Evolutionary conservation across 2,113 vertebrate genomes (phyloP), one percentile per base, ranked within the genome.

Genomic region (Callaeas wilsoni): DNA sequence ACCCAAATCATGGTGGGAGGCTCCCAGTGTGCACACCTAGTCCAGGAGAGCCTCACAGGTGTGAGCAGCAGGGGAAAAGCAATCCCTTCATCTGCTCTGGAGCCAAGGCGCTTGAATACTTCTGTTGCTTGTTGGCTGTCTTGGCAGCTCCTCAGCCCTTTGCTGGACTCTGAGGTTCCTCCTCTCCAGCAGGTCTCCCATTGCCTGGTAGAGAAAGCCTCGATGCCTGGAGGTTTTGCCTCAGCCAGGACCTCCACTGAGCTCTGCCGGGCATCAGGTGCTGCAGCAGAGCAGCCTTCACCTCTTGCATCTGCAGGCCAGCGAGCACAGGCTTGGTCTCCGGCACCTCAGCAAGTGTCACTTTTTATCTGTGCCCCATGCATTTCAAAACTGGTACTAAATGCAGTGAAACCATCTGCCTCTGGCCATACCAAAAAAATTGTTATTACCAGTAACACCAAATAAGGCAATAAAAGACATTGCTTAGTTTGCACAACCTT

Each of bases 391-490:
- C 7, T 60, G 56, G 30, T 68, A 49, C 35, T 55, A 70, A 81
- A 68, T 69, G 60, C 86, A 27, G 7, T 3, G 49, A 87, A 89
- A 57, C 73, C 8, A 5, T 93, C 69, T 82, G 73, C 57, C 32
- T 95, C 78, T 65, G 76, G 82, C 81, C 75, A 35, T 75, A 62
- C 42, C 59, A 67, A 76, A 93, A 56, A 94, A 86, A 90, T 91
- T 68, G 86, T 39, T 84, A 57, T 64, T 88, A 84, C 84, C 80
- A 96, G 59, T 90, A 93, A 94, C 20, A 35, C 94, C 94, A 95
- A 94, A 94, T 95, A 95, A 97, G 91, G 93, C 76, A 96, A 85
- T 84, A 81, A 80, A 97, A 96, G 87, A 71, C 65, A 93, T 89
- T 84, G 94, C 90, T 93, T 95, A 79, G 76, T 96, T 96, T 95